Percentiles rank a stretch among this genome's conserved stretches.
These are phyloP conservation scores for Darevskia nairensis DNA, from an alignment of 2,797 vertebrate genomes.

Conservation along the genomic window DNA sequence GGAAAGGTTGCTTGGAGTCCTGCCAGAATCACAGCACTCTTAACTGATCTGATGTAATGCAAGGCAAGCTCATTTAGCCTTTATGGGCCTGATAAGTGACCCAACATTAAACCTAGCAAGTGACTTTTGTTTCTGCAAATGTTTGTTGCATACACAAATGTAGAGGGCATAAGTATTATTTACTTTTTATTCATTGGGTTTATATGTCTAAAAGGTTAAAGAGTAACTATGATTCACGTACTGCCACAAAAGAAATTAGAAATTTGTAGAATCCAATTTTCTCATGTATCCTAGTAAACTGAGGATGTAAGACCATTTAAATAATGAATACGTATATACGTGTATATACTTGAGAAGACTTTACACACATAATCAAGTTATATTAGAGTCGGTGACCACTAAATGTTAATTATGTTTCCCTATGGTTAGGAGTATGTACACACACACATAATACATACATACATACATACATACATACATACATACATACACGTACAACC, in stretches of 20 bases:
- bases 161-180: not conserved
- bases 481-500: too few relatives aligned
- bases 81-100: not conserved
- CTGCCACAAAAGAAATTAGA: not conserved
- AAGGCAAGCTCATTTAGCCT: not conserved
- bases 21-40: not conserved
- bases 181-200: not conserved
- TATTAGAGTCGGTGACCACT: too few relatives aligned
- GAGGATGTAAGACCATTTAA: not conserved
- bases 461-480: too few relatives aligned
- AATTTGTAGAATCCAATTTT: not conserved
- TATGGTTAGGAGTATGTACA: too few relatives aligned
- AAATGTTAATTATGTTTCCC: too few relatives aligned
- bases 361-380: too few relatives aligned
- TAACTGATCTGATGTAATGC: not conserved
- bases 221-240: not conserved
- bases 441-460: too few relatives aligned
- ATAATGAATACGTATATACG: not conserved
- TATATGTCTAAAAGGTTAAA: not conserved
- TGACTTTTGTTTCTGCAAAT: not conserved
- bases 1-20: not conserved
- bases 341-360: not conserved
- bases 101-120: constrained; percentile 8
- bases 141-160: not conserved
- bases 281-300: not conserved